Conservation (phyloP, 2,888 invertebrate genomes). For the Synergus gifuensis region DNA sequence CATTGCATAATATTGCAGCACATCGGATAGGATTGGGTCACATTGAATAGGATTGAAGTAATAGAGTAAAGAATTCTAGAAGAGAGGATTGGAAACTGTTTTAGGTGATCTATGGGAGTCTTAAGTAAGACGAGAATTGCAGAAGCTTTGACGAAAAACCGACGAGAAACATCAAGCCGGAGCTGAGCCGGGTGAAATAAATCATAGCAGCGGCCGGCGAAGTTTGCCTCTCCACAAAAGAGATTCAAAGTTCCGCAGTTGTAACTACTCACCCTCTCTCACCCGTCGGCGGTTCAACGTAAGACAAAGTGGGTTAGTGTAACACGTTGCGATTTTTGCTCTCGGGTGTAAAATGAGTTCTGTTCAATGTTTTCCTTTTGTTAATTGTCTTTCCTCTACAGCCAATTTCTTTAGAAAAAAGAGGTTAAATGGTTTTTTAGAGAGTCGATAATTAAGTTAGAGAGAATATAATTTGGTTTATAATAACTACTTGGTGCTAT, state of each 20-base stretch:
- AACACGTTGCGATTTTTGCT: not conserved
- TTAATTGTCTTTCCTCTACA: not conserved
- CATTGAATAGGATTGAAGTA: too few species aligned
- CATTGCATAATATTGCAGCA: too few species aligned
- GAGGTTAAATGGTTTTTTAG: not conserved
- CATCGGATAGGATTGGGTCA: too few species aligned
- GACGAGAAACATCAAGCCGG: not conserved
- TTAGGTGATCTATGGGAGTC: not conserved
- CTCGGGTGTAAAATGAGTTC: not conserved
- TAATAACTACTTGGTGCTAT: too few species aligned
- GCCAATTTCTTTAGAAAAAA: too few species aligned
- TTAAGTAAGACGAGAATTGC: not conserved
- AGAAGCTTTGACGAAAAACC: not conserved
- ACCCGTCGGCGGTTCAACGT: not conserved
- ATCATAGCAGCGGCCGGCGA: conserved; percentile 41
- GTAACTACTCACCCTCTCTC: not conserved
- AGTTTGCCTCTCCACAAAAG: not conserved
- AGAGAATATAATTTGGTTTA: too few species aligned
- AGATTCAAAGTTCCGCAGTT: conserved; percentile 8
- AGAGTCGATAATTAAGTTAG: not conserved
- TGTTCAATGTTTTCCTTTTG: too few species aligned
- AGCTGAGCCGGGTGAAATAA: not conserved
- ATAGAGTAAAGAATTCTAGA: not conserved
- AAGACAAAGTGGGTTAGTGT: conserved; percentile 28
- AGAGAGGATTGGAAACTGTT: not conserved